Conservation (phyloP, 1,140 invertebrate species). For the Pteromalus puparum region DNA sequence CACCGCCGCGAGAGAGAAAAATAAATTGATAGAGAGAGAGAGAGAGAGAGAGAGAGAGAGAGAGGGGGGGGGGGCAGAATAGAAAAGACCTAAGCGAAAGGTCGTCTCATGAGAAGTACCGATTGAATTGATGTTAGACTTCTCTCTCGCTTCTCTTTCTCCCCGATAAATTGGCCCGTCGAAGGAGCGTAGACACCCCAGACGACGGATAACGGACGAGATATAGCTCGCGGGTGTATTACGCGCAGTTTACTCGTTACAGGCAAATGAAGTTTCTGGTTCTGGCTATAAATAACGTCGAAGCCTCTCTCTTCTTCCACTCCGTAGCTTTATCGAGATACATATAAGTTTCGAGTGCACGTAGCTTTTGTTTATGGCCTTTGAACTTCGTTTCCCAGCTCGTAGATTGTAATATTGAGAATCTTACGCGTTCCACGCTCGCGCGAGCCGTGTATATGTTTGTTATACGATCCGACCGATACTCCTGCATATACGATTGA, state of each 20-base stretch:
- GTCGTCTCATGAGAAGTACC: constrained; percentile 35
- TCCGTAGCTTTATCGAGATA: neutral
- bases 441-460: neutral
- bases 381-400: neutral
- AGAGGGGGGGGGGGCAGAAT: constrained; percentile 19
- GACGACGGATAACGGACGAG: neutral
- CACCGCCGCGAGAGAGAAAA: constrained; percentile 66
- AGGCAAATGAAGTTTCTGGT: constrained; percentile 8
- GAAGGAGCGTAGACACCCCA: neutral
- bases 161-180: constrained; percentile 14
- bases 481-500: neutral
- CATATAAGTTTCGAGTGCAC: neutral
- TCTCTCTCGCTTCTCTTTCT: neutral
- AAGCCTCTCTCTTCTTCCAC: neutral
- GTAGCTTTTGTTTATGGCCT: constrained; percentile 10
- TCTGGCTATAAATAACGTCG: constrained; percentile 1
- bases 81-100: constrained; percentile 49
- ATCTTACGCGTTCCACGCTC: neutral
- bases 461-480: neutral
- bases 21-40: constrained; percentile 73
- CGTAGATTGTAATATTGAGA: neutral
- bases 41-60: constrained; percentile 1
- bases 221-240: constrained; percentile 1
- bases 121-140: constrained; percentile 24
- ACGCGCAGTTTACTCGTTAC: neutral